These are phyloP conservation scores for Drosophila multiciliata DNA, from an alignment of 2,888 invertebrate species.

Conservation along the genomic window DNA sequence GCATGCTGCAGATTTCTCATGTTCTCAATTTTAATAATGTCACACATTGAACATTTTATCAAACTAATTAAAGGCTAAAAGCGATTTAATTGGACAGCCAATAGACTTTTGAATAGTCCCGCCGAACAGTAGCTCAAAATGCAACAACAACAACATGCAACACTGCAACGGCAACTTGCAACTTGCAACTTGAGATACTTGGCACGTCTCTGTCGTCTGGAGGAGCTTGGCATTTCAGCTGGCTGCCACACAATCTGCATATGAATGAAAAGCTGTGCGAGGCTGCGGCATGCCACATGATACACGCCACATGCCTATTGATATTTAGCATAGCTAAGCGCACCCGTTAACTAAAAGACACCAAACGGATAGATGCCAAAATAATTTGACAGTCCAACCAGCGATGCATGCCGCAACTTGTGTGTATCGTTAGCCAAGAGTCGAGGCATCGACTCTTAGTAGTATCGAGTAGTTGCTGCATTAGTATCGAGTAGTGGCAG, in stretches of 20 bases:
- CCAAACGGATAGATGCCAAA: conserved; percentile 75
- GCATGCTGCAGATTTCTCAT: neutral
- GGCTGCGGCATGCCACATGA: conserved; percentile 34
- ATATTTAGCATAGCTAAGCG: conserved; percentile 56
- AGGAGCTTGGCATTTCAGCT: conserved; percentile 52
- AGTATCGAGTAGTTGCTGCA: conserved; percentile 13
- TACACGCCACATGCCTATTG: conserved; percentile 34
- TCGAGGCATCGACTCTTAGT: conserved; percentile 4
- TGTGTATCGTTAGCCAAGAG: conserved; percentile 17
- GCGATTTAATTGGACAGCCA: conserved; percentile 76
- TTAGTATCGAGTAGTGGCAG: conserved; percentile 35
- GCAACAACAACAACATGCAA: conserved; percentile 4
- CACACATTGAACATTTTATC: conserved; percentile 59
- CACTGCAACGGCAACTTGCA: conserved; percentile 6
- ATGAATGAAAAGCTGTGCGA: conserved; percentile 43
- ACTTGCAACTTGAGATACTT: conserved; percentile 31
- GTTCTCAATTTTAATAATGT: conserved; percentile 34
- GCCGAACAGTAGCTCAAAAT: conserved; percentile 46
- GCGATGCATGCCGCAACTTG: conserved; percentile 52
- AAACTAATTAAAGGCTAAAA: conserved; percentile 73
- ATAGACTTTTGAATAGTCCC: conserved; percentile 75
- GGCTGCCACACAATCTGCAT: conserved; percentile 53
- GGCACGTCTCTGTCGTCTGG: conserved; percentile 40
- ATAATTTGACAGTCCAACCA: conserved; percentile 76
- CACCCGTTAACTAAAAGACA: conserved; percentile 56